Base-by-base conservation (phyloP, 1,140 invertebrate species). In the Penaeus japonicus region DNA sequence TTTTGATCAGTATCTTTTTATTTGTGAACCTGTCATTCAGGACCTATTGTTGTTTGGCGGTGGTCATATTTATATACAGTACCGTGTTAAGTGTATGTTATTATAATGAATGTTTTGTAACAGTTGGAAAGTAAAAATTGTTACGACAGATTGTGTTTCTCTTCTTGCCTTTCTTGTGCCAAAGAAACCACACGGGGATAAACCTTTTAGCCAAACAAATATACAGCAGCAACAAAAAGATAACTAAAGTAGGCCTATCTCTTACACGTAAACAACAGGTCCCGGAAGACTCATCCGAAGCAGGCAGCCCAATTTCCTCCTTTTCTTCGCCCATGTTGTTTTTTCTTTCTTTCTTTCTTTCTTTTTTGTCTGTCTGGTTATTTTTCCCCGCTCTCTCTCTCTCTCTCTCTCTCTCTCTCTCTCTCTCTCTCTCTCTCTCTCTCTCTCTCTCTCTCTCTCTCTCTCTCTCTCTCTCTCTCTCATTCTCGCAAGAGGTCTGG, bases 71-170 rank as follows among this genome's bases (percentile, higher is more conserved):
- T 88, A 84, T 83, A 88, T 75, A 88, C 80, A 88, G 80, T 88
- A 88, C 70, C 78, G 87, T 88, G 87, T 88, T 88, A 88, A 84
- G 81, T 88, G 87, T 88, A 88, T 77, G 87, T 88, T 88, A 84
- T 57, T 83, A 83, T 88, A 83, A 88, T 88, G 87, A 88, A 88
- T 88, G 87, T 88, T 88, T 88, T 88, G 87, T 88, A 88, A 88
- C 87, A 88, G 87, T 88, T 88, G 87, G 87, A 77, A 83, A 88
- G 80, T 88, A 88, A 88, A 88, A 82, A 82, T 88, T 88, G 87
- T 88, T 88, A 83, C 87, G 80, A 88, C 80, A 54, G 22, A 12
- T 12, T 47, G 30, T 77, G 47, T 88, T 88, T 87, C 78, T 73
- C 81, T 62, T 53, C 53, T 55, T 47, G 35, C 47, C 20, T 30